These are phyloP conservation scores for Aporophyla nigra DNA, from an alignment of 2,888 invertebrate species.

Conservation along the genomic window DNA sequence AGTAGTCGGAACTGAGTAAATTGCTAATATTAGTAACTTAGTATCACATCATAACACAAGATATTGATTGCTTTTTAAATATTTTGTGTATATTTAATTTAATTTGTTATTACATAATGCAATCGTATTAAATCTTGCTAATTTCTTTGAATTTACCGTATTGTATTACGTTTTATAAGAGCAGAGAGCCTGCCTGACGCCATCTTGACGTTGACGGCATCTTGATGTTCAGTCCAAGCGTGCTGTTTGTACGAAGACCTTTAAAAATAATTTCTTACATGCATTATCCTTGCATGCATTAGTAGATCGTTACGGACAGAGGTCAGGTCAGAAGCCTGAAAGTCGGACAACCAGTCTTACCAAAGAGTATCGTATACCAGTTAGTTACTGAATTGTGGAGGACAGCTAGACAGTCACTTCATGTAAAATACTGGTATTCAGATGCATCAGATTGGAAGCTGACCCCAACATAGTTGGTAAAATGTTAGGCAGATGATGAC, in stretches of 20 bases:
- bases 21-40: background rate
- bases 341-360: background rate
- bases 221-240: background rate
- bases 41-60: no score
- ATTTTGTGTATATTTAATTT: background rate
- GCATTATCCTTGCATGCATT: no score
- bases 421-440: background rate
- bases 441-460: background rate
- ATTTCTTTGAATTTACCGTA: background rate
- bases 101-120: background rate
- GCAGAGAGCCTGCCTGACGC: no score
- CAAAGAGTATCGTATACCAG: background rate
- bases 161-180: background rate
- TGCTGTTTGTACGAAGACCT: background rate
- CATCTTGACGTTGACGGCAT: background rate
- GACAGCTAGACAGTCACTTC: background rate
- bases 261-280: background rate
- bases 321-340: background rate
- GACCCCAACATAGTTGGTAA: background rate
- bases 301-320: background rate
- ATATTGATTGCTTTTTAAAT: background rate
- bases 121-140: background rate
- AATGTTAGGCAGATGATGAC: background rate
- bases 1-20: background rate
- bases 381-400: background rate